Percentiles rank a stretch among this genome's conserved stretches.
Conservation (phyloP, 2,888 invertebrate species). For the Petrolisthes manimaculis region DNA sequence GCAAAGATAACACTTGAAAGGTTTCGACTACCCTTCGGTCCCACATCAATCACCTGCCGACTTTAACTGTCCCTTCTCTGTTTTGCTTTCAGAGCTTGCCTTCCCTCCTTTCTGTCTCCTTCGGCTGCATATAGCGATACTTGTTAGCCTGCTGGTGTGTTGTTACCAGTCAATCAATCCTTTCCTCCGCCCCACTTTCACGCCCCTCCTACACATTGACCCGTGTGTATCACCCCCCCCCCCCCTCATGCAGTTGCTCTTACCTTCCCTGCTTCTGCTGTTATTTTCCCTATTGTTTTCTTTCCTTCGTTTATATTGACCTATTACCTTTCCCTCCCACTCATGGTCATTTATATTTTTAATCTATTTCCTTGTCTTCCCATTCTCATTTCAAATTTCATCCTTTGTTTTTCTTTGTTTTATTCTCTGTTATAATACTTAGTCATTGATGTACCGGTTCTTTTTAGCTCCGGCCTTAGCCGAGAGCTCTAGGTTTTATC, state of each 20-base stretch:
- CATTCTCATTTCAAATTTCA: too few relatives aligned
- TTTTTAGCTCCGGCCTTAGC: too few relatives aligned
- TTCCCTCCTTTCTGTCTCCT: too few relatives aligned
- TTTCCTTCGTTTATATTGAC: not conserved
- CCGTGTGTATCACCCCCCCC: not conserved
- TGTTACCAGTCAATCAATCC: not conserved
- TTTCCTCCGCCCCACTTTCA: not conserved
- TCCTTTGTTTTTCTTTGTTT: too few relatives aligned
- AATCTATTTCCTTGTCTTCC: constrained; percentile 1
- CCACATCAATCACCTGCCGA: too few relatives aligned
- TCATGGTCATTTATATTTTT: not conserved
- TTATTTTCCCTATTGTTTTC: not conserved
- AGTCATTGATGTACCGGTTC: too few relatives aligned
- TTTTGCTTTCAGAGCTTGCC: too few relatives aligned
- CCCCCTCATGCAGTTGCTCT: not conserved
- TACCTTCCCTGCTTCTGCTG: not conserved
- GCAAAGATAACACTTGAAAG: too few relatives aligned
- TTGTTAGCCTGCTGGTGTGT: not conserved
- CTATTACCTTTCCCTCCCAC: not conserved
- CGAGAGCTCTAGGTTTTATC: too few relatives aligned
- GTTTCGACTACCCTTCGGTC: too few relatives aligned
- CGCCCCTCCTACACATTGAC: not conserved
- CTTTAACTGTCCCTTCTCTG: too few relatives aligned
- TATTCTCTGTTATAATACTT: too few relatives aligned
- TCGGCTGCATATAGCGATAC: not conserved